Percentiles rank a stretch among this genome's conserved stretches.
phyloP scores from a whole-genome alignment of 2,888 invertebrate species.

The Iselma pallidipennis region DNA sequence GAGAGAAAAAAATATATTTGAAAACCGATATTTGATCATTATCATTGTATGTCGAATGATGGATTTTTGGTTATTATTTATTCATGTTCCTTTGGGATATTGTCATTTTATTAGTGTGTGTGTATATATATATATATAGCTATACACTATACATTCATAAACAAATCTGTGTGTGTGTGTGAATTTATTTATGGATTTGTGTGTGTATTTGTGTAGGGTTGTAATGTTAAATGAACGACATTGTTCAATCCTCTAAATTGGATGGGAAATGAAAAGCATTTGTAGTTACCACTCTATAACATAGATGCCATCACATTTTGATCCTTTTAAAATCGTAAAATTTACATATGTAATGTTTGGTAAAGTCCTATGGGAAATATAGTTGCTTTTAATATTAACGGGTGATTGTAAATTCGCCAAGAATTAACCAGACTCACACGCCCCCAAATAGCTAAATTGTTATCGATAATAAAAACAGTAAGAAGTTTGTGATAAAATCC shows the following conservation, averaged over 20 bases:
- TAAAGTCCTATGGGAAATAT: slow-evolving; percentile 42
- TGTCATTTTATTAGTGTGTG: neutral
- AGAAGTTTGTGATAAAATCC: too few species aligned
- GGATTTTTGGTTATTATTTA: neutral
- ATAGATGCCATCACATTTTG: neutral
- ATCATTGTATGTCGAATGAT: neutral
- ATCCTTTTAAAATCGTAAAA: slow-evolving; percentile 37
- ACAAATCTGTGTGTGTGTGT: neutral
- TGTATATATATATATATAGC: too few species aligned
- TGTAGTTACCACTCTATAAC: neutral
- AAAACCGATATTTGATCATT: neutral
- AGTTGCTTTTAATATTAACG: slow-evolving; percentile 48
- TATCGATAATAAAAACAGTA: slow-evolving; percentile 23
- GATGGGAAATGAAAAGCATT: neutral
- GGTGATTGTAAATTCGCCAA: slow-evolving; percentile 46
- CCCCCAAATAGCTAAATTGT: neutral
- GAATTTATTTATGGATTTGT: neutral
- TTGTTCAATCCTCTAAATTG: neutral
- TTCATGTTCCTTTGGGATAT: neutral
- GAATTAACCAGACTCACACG: slow-evolving; percentile 34
- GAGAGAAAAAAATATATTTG: neutral
- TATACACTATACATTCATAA: neutral
- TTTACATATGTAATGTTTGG: slow-evolving; percentile 44
- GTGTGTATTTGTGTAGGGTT: neutral
- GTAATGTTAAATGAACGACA: neutral